Evolutionary conservation across 2,888 invertebrate species (phyloP).

Genomic region (Stenolophus ochropezus): DNA sequence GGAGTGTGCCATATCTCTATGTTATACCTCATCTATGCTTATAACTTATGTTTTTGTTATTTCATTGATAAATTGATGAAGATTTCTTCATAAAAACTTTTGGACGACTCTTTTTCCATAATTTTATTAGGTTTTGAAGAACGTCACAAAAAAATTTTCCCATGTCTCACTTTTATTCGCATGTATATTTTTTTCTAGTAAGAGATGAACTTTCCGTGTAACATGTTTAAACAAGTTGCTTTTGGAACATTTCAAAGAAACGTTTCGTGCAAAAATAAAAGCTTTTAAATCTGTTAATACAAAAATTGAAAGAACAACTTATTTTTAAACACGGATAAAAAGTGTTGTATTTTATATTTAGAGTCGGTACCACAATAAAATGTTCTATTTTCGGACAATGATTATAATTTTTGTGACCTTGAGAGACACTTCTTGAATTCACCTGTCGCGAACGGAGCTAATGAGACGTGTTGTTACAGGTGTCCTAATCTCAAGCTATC

Average conservation of each 20-base stretch:
- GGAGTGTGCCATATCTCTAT: too few relatives aligned
- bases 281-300: conserved; percentile 24
- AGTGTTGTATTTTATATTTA: conserved; percentile 19
- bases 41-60: too few relatives aligned
- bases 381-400: conserved; percentile 14
- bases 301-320: conserved; percentile 18
- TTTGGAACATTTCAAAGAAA: background rate
- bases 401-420: conserved; percentile 3
- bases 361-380: conserved; percentile 15
- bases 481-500: background rate
- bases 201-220: too few relatives aligned
- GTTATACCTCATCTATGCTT: too few relatives aligned
- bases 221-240: too few relatives aligned
- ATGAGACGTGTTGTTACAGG: background rate
- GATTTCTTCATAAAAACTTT: too few relatives aligned
- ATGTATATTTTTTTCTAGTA: too few relatives aligned
- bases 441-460: background rate
- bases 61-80: too few relatives aligned
- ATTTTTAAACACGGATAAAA: conserved; percentile 36
- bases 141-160: too few relatives aligned
- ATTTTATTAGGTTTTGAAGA: too few relatives aligned
- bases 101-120: too few relatives aligned
- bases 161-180: too few relatives aligned
- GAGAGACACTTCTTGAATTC: background rate
- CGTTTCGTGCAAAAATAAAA: background rate